Evolutionary conservation across 2,113 vertebrate genomes (phyloP), one percentile per base, ranked within the genome.

Genomic region (Cairina moschata): DNA sequence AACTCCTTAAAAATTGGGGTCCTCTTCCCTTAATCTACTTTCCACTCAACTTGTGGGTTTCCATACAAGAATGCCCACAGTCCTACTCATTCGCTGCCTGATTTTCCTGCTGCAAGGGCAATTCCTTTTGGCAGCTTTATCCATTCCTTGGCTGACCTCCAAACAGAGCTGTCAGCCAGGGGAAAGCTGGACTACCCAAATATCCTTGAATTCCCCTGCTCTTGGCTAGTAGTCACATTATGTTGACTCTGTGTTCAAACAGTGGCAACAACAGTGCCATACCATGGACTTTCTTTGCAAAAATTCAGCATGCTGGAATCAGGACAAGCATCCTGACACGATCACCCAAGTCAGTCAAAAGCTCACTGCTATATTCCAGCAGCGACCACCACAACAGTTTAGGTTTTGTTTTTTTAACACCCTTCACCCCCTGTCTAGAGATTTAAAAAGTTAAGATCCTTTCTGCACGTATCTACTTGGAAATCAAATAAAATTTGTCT

Each of bases 261-360:
- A 44, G 3, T n/a, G 14, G 48, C 3, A 1, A 54, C 29, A 29
- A 26, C 17, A 26, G 34, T 71, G 55, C 38, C 36, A 9, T 23
- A 22, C 68, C 65, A 31, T 0, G 3, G 34, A 28, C 34, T 26
- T 40, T 11, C 31, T 22, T 29, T 11, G 17, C 28, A 6, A 62
- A 20, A 25, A 32, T 9, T 46, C 0, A 1, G 40, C 34, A 62
- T 59, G 36, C 11, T 22, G 59, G 38, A 20, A 60, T n/a, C 4
- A 28, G 20, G 38, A 72, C 25, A 32, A 65, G 54, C 28, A 34
- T 20, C 3, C 0, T 0, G 1, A 13, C 3, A 8, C 0, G 0
- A 8, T 44, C 46, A 44, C 14, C 55, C 25, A 17, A 46, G 42
- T 40, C 29, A 0, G 1, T 9, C 36, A 68, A n/a, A 1, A 2